Conservation (phyloP, 2,113 vertebrate species). For the Larimichthys polyactis region DNA sequence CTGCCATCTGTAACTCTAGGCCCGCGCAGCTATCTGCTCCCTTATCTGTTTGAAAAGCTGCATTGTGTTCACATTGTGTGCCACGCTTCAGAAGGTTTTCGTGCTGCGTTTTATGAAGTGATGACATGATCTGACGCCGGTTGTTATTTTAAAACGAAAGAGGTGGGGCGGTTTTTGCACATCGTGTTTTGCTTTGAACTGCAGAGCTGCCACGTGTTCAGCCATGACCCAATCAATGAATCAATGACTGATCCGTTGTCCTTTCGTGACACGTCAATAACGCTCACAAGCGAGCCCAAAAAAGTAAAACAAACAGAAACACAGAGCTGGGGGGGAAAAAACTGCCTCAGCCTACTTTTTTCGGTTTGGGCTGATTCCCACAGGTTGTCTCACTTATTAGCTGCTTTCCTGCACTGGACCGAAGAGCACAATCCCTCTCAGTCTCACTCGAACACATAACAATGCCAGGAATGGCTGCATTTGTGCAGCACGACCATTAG, state of each 20-base stretch:
- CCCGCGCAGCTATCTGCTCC: conserved; percentile 30
- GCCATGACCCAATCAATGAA: conserved; percentile 19
- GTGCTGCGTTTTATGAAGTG: conserved; percentile 14
- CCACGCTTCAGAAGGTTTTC: conserved; percentile 18
- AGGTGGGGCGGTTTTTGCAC: conserved; percentile 10
- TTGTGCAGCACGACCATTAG: conserved; percentile 68
- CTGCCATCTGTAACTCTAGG: conserved; percentile 56
- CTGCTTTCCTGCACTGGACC: conserved; percentile 59
- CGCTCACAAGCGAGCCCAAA: conserved; percentile 17
- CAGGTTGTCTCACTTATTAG: conserved; percentile 72
- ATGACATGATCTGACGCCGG: background rate
- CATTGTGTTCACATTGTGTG: conserved; percentile 40
- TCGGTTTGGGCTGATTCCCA: conserved; percentile 63
- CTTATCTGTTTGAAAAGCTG: conserved; percentile 48
- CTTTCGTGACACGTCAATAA: conserved; percentile 17
- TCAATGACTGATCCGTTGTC: conserved; percentile 25
- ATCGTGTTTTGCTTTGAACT: background rate
- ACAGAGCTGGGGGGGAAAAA: conserved; percentile 18
- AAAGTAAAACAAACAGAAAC: conserved; percentile 16
- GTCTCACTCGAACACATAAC: conserved; percentile 67
- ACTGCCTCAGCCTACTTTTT: conserved; percentile 37
- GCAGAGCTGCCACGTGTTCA: conserved; percentile 12
- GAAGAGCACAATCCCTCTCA: conserved; percentile 71
- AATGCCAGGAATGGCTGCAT: conserved; percentile 72
- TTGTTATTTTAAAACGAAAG: background rate